phyloP scores from a whole-genome alignment of 2,888 invertebrate species.

The Nematopogon swammerdamellus region DNA sequence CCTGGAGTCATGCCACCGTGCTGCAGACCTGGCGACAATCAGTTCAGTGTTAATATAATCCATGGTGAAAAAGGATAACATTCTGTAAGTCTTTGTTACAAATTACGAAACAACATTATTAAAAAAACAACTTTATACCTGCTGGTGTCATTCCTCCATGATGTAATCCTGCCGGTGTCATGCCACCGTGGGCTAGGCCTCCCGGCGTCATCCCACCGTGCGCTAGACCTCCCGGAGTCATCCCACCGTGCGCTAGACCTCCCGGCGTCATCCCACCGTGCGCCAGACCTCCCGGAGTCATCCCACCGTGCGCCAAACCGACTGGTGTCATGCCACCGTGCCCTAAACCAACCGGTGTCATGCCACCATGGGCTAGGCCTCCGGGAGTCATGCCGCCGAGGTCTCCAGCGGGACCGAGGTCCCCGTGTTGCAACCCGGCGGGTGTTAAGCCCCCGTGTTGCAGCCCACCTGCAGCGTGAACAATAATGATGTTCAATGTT shows the following conservation, averaged over 20 bases:
- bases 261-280: constrained; percentile 29
- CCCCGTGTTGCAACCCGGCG: constrained; percentile 21
- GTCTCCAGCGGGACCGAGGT: constrained; percentile 11
- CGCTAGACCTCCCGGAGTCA: constrained; percentile 22
- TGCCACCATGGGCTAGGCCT: constrained; percentile 27
- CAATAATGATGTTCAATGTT: no score
- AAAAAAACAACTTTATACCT: no score
- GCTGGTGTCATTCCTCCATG: constrained; percentile 33
- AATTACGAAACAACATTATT: no score
- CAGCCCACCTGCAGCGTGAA: constrained; percentile 30
- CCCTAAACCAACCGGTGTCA: constrained; percentile 32
- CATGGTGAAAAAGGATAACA: not conserved
- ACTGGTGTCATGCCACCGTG: constrained; percentile 29
- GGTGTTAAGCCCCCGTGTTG: constrained; percentile 39
- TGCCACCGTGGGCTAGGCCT: constrained; percentile 22
- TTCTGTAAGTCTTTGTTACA: no score
- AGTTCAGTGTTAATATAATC: constrained; percentile 3
- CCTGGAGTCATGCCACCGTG: constrained; percentile 31
- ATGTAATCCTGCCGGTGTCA: constrained; percentile 26
- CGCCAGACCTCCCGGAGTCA: constrained; percentile 33
- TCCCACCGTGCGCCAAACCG: constrained; percentile 32
- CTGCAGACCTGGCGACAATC: constrained; percentile 21
- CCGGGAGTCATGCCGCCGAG: constrained; percentile 19
- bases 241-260: constrained; percentile 21
- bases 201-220: constrained; percentile 45